phyloP scores from a whole-genome alignment of 2,797 vertebrate genomes.

The Antrozous pallidus region DNA sequence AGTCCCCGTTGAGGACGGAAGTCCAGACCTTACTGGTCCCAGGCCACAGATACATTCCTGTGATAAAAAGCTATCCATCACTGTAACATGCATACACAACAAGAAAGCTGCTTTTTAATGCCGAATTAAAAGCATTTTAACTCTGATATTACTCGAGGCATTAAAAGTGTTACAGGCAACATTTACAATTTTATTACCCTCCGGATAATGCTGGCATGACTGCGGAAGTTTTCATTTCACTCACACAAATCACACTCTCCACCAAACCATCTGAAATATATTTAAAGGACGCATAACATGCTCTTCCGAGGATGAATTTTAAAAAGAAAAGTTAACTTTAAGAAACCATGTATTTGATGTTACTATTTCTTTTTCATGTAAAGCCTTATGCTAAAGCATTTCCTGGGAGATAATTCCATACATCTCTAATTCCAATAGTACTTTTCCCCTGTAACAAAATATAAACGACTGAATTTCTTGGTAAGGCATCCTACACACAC shows the following conservation, averaged over 20 bases:
- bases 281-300: slow-evolving; percentile 61
- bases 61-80: not conserved
- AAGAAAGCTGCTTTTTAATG: slow-evolving; percentile 39
- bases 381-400: slow-evolving; percentile 51
- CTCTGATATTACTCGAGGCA: slow-evolving; percentile 56
- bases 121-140: slow-evolving; percentile 10
- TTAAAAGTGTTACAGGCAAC: slow-evolving; percentile 46
- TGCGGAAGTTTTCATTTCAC: slow-evolving; percentile 75
- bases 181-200: slow-evolving; percentile 57
- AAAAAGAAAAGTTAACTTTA: slow-evolving; percentile 50
- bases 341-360: not conserved
- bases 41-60: not conserved
- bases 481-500: not conserved
- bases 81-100: not conserved
- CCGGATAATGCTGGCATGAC: slow-evolving; percentile 57
- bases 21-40: not conserved
- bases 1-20: slow-evolving; percentile 24
- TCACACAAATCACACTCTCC: slow-evolving; percentile 26
- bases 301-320: slow-evolving; percentile 50
- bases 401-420: slow-evolving; percentile 41
- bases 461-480: slow-evolving; percentile 45
- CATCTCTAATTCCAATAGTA: not conserved
- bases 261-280: slow-evolving; percentile 67
- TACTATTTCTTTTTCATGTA: slow-evolving; percentile 43
- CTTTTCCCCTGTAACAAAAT: slow-evolving; percentile 42